These are phyloP conservation scores for Sebastes fasciatus DNA, from an alignment of 2,113 vertebrate species.

Conservation along the genomic window DNA sequence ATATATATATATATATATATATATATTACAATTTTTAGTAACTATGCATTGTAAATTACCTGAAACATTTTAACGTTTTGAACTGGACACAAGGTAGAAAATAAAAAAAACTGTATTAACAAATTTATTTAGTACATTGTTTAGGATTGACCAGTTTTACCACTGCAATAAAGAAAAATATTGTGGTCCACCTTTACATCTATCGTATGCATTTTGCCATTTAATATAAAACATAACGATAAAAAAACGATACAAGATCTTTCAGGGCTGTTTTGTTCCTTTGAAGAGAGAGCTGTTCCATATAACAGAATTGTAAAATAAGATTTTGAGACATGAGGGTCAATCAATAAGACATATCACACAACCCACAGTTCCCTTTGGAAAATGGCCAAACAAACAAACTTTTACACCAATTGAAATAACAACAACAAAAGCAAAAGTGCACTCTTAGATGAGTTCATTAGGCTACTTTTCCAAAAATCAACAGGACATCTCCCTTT, in stretches of 20 bases:
- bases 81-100: slow-evolving; percentile 33
- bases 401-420: slow-evolving; percentile 83
- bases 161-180: slow-evolving; percentile 30
- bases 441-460: slow-evolving; percentile 75
- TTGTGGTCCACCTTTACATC: slow-evolving; percentile 26
- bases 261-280: slow-evolving; percentile 63
- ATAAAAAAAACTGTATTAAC: slow-evolving; percentile 7
- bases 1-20: no score
- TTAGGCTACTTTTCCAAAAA: slow-evolving; percentile 80
- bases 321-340: slow-evolving; percentile 76
- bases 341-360: slow-evolving; percentile 81
- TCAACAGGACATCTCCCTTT: slow-evolving; percentile 85
- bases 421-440: slow-evolving; percentile 84
- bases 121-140: slow-evolving; percentile 29
- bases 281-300: slow-evolving; percentile 72
- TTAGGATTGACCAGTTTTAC: slow-evolving; percentile 31
- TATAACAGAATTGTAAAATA: slow-evolving; percentile 67
- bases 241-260: slow-evolving; percentile 44
- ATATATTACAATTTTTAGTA: no score
- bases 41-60: slow-evolving; percentile 17
- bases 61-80: slow-evolving; percentile 40
- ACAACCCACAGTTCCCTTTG: slow-evolving; percentile 80
- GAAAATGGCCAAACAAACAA: slow-evolving; percentile 83
- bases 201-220: slow-evolving; percentile 36
- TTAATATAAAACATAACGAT: slow-evolving; percentile 34